phyloP scores from a whole-genome alignment of 2,888 invertebrate genomes.

The Arge pagana region DNA sequence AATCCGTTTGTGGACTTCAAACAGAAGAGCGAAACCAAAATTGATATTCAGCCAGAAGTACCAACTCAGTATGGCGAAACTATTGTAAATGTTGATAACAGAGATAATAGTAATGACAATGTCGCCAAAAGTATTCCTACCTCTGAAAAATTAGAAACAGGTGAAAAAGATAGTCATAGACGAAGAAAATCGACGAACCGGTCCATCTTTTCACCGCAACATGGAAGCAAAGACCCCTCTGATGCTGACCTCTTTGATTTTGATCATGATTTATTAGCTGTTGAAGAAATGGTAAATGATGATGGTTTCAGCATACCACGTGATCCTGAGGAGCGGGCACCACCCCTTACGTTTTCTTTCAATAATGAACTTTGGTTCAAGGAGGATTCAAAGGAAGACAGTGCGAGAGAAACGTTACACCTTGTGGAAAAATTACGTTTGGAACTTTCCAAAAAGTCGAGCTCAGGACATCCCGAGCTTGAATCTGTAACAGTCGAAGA shows the following conservation, averaged over 20 bases:
- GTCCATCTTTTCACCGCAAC: constrained; percentile 75
- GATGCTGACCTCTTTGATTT: constrained; percentile 69
- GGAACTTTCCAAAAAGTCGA: constrained; percentile 72
- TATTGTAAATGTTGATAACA: constrained; percentile 18
- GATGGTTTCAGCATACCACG: constrained; percentile 68
- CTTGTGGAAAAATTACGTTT: constrained; percentile 82
- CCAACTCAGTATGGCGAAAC: constrained; percentile 26
- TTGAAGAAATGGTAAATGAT: constrained; percentile 65
- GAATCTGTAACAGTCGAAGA: constrained; percentile 54
- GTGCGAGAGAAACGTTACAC: constrained; percentile 81
- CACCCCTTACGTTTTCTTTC: constrained; percentile 66
- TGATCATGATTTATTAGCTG: constrained; percentile 65
- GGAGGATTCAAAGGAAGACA: constrained; percentile 81
- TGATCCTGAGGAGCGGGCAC: constrained; percentile 66
- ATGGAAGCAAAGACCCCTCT: constrained; percentile 62
- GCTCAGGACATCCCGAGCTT: constrained; percentile 60
- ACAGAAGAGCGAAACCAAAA: constrained; percentile 29
- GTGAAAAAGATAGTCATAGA: constrained; percentile 44
- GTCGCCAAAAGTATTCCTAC: constrained; percentile 39
- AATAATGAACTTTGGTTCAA: constrained; percentile 72
- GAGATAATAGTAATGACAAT: constrained; percentile 35
- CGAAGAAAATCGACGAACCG: constrained; percentile 59
- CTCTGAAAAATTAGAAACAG: constrained; percentile 39
- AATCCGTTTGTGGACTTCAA: constrained; percentile 30
- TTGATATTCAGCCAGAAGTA: constrained; percentile 29